Percentiles rank a stretch among this genome's conserved stretches.
phyloP scores from a whole-genome alignment of 2,888 invertebrate genomes.

The Cheilosia pagana region DNA sequence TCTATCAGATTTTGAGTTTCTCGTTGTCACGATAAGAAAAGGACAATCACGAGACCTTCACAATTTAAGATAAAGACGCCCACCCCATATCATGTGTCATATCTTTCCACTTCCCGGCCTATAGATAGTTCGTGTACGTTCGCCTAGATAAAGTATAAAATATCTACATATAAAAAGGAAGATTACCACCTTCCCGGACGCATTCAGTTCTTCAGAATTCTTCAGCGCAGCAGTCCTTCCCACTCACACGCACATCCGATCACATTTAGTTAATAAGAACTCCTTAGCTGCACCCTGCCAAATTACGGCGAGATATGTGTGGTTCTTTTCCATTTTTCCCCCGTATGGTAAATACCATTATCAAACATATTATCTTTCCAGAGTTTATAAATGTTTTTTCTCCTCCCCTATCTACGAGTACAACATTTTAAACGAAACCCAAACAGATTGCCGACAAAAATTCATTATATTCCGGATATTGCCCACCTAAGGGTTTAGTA shows the following conservation, averaged over 20 bases:
- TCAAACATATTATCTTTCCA: conserved; percentile 83
- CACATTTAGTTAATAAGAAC: not conserved
- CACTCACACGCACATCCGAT: not conserved
- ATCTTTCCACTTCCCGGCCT: conserved; percentile 22
- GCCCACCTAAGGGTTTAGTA: conserved; percentile 50
- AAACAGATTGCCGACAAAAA: conserved; percentile 53
- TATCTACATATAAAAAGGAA: conserved; percentile 52
- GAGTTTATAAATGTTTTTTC: conserved; percentile 76
- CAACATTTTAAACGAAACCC: conserved; percentile 35
- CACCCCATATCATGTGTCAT: conserved; percentile 63
- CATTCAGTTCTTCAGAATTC: conserved; percentile 28
- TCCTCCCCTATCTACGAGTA: conserved; percentile 30
- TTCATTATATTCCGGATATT: conserved; percentile 65
- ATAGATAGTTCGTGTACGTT: too few species aligned
- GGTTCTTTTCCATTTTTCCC: conserved; percentile 4
- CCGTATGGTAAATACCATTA: conserved; percentile 83
- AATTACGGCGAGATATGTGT: not conserved
- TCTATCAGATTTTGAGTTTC: not conserved
- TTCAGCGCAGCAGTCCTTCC: conserved; percentile 26
- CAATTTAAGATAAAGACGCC: conserved; percentile 63
- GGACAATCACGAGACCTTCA: conserved; percentile 63
- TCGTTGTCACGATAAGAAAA: conserved; percentile 51
- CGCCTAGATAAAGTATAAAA: conserved; percentile 56
- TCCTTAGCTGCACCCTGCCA: not conserved
- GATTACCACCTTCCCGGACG: conserved; percentile 47